phyloP scores from a whole-genome alignment of 2,888 invertebrate genomes.

The Nomada ruficornis region DNA sequence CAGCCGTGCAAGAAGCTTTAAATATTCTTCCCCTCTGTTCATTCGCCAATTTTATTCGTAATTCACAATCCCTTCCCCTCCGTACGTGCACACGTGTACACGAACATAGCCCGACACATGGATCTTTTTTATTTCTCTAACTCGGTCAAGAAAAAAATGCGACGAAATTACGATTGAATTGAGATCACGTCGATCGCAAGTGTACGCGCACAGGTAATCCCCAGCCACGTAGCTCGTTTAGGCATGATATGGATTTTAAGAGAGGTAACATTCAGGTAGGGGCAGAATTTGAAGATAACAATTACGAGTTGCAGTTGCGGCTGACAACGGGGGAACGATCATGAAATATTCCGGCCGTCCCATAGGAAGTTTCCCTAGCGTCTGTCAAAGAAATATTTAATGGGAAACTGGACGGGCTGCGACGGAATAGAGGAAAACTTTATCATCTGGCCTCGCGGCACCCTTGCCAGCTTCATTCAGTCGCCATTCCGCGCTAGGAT shows the following conservation, averaged over 20 bases:
- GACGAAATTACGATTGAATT: background rate
- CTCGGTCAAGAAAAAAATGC: background rate
- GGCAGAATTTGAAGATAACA: constrained; percentile 25
- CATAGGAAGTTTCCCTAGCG: constrained; percentile 48
- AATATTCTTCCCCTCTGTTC: background rate
- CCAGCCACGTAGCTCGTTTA: no score
- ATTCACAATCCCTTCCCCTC: no score
- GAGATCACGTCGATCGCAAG: background rate
- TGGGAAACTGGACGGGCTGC: constrained; percentile 32
- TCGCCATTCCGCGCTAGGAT: constrained; percentile 18
- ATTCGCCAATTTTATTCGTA: background rate
- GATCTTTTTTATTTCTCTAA: background rate
- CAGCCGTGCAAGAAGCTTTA: background rate
- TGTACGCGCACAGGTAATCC: background rate
- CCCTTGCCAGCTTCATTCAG: background rate
- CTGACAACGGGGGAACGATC: constrained; percentile 37
- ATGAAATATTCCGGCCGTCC: constrained; percentile 61
- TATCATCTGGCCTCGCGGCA: constrained; percentile 29
- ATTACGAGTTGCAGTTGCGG: constrained; percentile 37
- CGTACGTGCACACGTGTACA: no score
- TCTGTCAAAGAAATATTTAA: constrained; percentile 65
- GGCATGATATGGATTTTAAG: constrained; percentile 14
- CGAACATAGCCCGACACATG: no score
- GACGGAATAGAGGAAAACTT: constrained; percentile 56
- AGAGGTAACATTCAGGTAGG: background rate